These are phyloP conservation scores for Leptogaster cylindrica DNA, from an alignment of 2,888 invertebrate species.

Conservation along the genomic window DNA sequence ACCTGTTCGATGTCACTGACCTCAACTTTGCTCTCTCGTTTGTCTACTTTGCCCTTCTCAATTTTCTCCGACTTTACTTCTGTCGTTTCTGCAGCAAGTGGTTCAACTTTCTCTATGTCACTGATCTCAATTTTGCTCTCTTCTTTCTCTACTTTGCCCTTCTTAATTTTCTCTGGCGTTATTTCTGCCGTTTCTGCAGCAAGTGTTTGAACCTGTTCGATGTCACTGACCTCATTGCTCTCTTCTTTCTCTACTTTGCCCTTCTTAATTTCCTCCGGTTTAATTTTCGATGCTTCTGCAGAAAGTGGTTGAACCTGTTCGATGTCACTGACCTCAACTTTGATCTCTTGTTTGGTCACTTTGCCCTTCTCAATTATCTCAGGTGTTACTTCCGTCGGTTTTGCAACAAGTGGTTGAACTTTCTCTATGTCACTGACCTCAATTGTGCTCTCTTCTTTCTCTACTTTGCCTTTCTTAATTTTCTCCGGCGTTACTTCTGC, in stretches of 20 bases:
- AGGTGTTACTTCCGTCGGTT: not conserved
- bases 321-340: not conserved
- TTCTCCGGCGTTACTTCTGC: not conserved
- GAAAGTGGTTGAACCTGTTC: not conserved
- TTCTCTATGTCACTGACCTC: not conserved
- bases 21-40: not conserved
- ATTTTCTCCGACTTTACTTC: not conserved
- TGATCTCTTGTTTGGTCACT: not conserved
- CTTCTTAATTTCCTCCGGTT: conserved; percentile 45
- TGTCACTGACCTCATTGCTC: not conserved
- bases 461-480: not conserved
- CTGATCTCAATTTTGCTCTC: conserved; percentile 13
- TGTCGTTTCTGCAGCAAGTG: not conserved
- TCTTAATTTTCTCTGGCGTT: not conserved
- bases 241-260: conserved; percentile 30
- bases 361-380: not conserved
- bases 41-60: not conserved
- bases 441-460: conserved; percentile 47
- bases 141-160: conserved; percentile 22
- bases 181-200: not conserved
- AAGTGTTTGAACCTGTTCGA: not conserved
- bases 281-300: conserved; percentile 42
- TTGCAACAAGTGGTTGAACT: not conserved
- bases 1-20: not conserved
- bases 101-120: conserved; percentile 23